Evolutionary conservation across 2,797 vertebrate species (phyloP), one percentile per base, ranked within the genome.

Genomic region (Chelmon rostratus): DNA sequence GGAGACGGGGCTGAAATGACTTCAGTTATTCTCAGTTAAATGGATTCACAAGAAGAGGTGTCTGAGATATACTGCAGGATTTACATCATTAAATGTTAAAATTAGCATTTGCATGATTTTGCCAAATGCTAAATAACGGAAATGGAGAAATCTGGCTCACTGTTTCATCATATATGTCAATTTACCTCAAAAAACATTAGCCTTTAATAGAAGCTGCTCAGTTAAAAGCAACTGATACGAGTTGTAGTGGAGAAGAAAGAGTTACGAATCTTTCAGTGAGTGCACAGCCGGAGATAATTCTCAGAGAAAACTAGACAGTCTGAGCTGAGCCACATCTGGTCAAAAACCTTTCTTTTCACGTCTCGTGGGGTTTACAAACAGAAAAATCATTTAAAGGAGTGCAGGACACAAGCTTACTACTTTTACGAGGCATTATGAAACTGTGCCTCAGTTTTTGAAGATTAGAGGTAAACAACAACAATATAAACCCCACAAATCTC

Each of bases 401-500:
- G 72, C 74, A 86, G 78, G 54, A 84, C 85, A 73, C 76, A 52
- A 79, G 77, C 69, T 72, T 90, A 91, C 88, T 83, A 87, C 84
- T 83, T 90, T 86, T 89, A 91, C 83, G 53, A 89, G 89, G 84
- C 44, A 85, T 91, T 92, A 88, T 83, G 83, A 92, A 93, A 92
- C 83, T 40, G 58, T 82, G 85, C 86, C 86, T 90, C 46, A 58
- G 76, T 88, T 90, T 91, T 89, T 84, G 80, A 81, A 87, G 89
- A 90, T 92, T 92, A 90, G 12, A 90, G 76, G 77, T 83, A 90
- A 92, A 92, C 79, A 91, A 93, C 89, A 91, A 92, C 86, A 89
- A 83, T 67, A 88, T 82, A 90, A 93, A 89, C 66, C 91, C 84
- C 63, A 71, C 58, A 83, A 92, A 92, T 90, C 91, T 90, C 82